Evolutionary conservation across 2,888 invertebrate genomes (phyloP).

Genomic region (Atrina japonica): DNA sequence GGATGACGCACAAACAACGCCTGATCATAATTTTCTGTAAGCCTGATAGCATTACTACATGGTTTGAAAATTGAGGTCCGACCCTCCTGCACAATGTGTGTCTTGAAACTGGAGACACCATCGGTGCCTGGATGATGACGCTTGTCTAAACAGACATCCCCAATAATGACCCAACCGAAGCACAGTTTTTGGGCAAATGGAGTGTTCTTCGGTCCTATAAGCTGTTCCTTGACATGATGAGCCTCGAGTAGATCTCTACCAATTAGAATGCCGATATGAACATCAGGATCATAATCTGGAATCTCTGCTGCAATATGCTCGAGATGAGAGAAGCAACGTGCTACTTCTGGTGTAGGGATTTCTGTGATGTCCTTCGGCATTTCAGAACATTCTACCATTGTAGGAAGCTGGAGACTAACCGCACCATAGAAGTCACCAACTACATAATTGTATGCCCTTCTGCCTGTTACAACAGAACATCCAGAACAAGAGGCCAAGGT

Average conservation of each 20-base stretch:
- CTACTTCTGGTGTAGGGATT: conserved; percentile 6
- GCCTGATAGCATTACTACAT: background rate
- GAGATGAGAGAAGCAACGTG: background rate
- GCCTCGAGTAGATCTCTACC: conserved; percentile 2
- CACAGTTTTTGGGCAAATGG: conserved; percentile 3
- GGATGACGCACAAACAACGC: too few relatives aligned
- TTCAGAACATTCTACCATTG: background rate
- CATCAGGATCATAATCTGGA: background rate
- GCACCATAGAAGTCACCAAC: too few relatives aligned
- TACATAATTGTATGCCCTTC: conserved; percentile 9
- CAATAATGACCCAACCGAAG: conserved; percentile 10
- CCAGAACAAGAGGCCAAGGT: conserved; percentile 10
- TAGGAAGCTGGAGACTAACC: background rate
- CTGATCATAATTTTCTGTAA: too few relatives aligned
- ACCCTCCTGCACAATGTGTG: background rate
- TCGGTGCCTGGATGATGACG: too few relatives aligned
- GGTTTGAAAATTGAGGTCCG: background rate
- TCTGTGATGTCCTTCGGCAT: background rate
- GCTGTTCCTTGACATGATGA: conserved; percentile 6
- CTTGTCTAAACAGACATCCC: conserved; percentile 6
- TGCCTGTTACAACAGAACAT: background rate
- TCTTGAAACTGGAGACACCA: background rate
- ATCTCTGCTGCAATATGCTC: background rate
- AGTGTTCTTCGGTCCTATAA: conserved; percentile 2
- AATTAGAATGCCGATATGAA: background rate